phyloP scores from a whole-genome alignment of 2,113 vertebrate genomes.

The Podocnemis expansa region DNA sequence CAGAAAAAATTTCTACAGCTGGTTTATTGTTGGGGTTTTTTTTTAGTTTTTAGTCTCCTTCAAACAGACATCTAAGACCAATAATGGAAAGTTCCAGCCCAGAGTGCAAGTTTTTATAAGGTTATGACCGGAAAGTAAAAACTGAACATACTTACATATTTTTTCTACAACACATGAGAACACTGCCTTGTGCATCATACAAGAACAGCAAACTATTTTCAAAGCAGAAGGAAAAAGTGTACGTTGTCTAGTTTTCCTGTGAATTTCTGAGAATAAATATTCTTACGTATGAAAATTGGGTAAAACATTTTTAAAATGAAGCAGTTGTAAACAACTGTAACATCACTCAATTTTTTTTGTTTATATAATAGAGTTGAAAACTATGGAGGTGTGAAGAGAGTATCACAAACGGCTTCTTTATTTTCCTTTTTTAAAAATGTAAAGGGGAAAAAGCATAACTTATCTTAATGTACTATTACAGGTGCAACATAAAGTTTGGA shows the following conservation, averaged over 20 bases:
- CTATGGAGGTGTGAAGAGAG: background rate
- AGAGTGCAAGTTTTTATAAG: background rate
- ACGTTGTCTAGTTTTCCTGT: background rate
- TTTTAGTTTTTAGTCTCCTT: no score
- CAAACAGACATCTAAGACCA: background rate
- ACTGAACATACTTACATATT: background rate
- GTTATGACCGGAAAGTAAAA: background rate
- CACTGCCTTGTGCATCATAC: rapidly evolving
- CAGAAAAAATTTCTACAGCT: background rate
- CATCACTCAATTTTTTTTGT: background rate
- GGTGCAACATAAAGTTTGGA: background rate
- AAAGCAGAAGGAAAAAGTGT: background rate
- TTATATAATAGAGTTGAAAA: background rate
- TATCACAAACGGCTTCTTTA: background rate
- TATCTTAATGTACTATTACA: background rate
- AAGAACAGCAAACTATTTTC: background rate
- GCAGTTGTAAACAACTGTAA: background rate
- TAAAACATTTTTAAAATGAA: background rate
- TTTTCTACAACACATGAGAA: background rate
- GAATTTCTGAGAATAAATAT: background rate
- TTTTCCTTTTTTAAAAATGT: background rate
- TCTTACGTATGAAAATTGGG: background rate
- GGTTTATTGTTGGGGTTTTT: no score
- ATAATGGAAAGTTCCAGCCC: background rate
- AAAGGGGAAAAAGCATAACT: background rate